Evolutionary conservation across 1,140 invertebrate genomes (phyloP), one percentile per base, ranked within the genome.

Genomic region (Zaprionus ghesquierei): DNA sequence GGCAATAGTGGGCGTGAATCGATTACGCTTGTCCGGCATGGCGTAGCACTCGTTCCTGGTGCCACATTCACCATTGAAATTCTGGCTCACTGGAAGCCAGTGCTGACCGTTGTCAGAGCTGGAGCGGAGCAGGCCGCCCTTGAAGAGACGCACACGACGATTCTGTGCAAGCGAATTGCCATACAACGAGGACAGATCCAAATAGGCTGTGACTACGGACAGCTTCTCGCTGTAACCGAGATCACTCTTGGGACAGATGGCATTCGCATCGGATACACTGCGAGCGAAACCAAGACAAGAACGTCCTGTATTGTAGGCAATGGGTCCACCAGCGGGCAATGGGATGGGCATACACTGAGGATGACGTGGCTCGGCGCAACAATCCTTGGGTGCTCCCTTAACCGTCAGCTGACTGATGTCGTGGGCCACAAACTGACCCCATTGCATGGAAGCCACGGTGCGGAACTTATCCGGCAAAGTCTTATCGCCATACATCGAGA

Each of bases 171-270:
- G 91, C 9, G 92, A 95, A 29, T 95, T 96, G 0, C 97, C 97
- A 85, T 98, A 98, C 0, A 97, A 94, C 18, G 96, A 92, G 0
- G 97, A 98, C 18, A 96, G 93, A 89, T 98, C 98, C 92, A 98
- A 92, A 82, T 94, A 98, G 5, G 96, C 94, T 3, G 97, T 97
- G 0, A 97, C 95, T 18, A 94, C 94, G 5, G 96, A 95, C 15
- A 97, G 75, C 95, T 97, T 96, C 93, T 96, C 94, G 22, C 95
- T 95, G 23, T 95, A 94, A 6, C 91, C 74, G 46, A 92, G 91
- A 9, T 92, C 90, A 3, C 92, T 92, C n/a, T 92, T 89, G 0
- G 93, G 93, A 84, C 96, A 97, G 56, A 94, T 94, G 70, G 94
- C 93, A 70, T 95, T 94, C 27, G 94, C 92, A 68, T 96, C 95